Evolutionary conservation across 53 echinoderm and acorn worm species (phyloP), one percentile per base, ranked within the genome.

Genomic region (Crossaster papposus): DNA sequence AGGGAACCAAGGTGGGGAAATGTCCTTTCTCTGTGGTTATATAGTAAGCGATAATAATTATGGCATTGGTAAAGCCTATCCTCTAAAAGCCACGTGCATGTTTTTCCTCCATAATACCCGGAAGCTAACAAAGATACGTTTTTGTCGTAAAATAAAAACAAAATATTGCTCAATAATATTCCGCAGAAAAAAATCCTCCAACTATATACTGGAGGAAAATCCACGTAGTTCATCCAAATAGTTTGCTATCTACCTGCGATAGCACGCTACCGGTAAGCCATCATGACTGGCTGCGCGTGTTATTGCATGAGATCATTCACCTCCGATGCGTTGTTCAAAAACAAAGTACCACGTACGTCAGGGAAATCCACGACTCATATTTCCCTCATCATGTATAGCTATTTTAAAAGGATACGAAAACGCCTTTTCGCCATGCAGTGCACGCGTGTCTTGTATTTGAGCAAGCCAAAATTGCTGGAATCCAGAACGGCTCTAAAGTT

Each of bases 161-260:
- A 74, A 74, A 74, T n/a, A 30, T 10, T 71, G 8, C 71, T 71
- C 71, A 30, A 71, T 44, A 7, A 44, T 31, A 28, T 71, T 58
- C 58, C 58, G n/a, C n/a, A 2, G 58, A 58, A 68, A 26, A 7
- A 28, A 68, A 26, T 26, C 68, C n/a, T 10, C 17, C 22, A 8
- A 36, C 13, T 14, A 32, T 74, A 33, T 74, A 74, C 75, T n/a
- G 14, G 13, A n/a, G 31, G 33, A 81, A 52, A 81, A 23, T 2
- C 30, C 30, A 29, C 28, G 70, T 83, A 83, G 83, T 83, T 83
- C 70, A 83, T 83, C 83, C 38, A 83, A 83, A 83, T 23, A 70
- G 68, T 70, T 68, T 83, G 70, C 83, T 51, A 83, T 83, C 83
- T 44, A 38, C 50, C 44, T 83, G 70, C 18, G 70, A 81, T 54